A percentile compares a stretch with the other conserved stretches of the same genome.
Conservation (phyloP, 1,140 invertebrate genomes). For the Anastatus disparis region DNA sequence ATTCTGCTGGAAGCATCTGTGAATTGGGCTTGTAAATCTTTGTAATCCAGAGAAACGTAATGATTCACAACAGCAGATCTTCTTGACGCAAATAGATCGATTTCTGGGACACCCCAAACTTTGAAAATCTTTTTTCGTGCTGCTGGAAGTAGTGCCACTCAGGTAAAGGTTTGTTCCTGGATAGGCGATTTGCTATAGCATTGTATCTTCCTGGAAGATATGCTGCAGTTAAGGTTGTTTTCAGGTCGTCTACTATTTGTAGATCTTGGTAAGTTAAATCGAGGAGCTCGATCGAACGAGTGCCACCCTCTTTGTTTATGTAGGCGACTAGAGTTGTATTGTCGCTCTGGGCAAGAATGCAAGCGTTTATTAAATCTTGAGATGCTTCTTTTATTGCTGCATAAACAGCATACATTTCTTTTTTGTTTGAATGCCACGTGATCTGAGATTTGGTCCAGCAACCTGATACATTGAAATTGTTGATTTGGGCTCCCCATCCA, state of each 20-base stretch:
- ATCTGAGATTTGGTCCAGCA: conserved; percentile 37
- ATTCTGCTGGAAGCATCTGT: too few relatives aligned
- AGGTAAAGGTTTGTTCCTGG: too few relatives aligned
- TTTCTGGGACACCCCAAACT: too few relatives aligned
- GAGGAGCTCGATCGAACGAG: conserved; percentile 48
- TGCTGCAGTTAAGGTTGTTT: conserved; percentile 45
- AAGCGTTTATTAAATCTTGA: too few relatives aligned
- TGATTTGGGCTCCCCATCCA: conserved; percentile 44
- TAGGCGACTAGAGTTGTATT: conserved; percentile 46
- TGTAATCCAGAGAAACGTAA: conserved; percentile 48
- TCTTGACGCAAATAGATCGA: conserved; percentile 53
- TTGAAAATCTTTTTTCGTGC: too few relatives aligned
- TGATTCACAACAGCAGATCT: conserved; percentile 47
- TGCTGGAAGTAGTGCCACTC: conserved; percentile 60
- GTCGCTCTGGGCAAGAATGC: too few relatives aligned
- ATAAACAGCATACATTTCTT: too few relatives aligned
- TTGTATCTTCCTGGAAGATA: too few relatives aligned
- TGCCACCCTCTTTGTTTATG: conserved; percentile 55
- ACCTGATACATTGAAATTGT: conserved; percentile 34
- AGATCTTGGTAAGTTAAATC: conserved; percentile 50
- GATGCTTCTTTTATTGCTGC: too few relatives aligned
- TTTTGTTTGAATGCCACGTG: conserved; percentile 49
- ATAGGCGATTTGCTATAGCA: too few relatives aligned
- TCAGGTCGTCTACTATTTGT: conserved; percentile 42
- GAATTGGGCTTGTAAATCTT: too few relatives aligned